Evolutionary conservation across 2,797 vertebrate species (phyloP), one percentile per base, ranked within the genome.

Genomic region (Sebastes glaucus): DNA sequence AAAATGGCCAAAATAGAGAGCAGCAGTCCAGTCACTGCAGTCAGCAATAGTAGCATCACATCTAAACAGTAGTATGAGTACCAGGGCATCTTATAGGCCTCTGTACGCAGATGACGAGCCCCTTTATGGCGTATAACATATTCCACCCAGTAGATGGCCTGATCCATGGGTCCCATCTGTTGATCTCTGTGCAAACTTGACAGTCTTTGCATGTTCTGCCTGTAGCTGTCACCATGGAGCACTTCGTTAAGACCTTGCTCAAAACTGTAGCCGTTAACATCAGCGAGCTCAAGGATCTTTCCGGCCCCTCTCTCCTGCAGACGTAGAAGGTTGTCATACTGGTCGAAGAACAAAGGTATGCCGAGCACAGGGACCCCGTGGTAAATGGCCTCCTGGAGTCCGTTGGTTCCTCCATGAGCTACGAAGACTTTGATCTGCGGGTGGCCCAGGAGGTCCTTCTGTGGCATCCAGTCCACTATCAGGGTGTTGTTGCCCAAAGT

Each of bases 371-470:
- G 95, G 11, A 95, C 91, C 0, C 94, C 93, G 3, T 95, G 65
- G 77, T 94, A 95, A 22, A 96, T 95, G 49, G 94, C 93, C 55
- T 96, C 95, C 74, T 95, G 94, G 42, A 95, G 78, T 46, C 95
- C 95, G 14, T 95, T 95, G 42, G 93, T 96, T 78, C 95, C 95
- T 62, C 95, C 95, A 1, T 96, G 95, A 49, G 94, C 90, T 10
- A 95, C 87, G 28, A 95, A 96, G n/a, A 88, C 87, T 86, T 89
- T 94, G 71, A 82, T 93, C 86, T 95, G 94, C 1, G 93, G 83
- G 69, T 95, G 95, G 23, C 93, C 95, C 68, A 96, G 85, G 22
- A 96, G 94, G 74, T 95, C 94, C 52, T 90, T 96, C 84, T 96
- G 95, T 14, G 94, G 95, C 89, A 96, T 92, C 95, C 95, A 96